Percentiles rank a stretch among this genome's conserved stretches.
phyloP scores from a whole-genome alignment of 2,888 invertebrate genomes.

The Stictocephala bisonia region DNA sequence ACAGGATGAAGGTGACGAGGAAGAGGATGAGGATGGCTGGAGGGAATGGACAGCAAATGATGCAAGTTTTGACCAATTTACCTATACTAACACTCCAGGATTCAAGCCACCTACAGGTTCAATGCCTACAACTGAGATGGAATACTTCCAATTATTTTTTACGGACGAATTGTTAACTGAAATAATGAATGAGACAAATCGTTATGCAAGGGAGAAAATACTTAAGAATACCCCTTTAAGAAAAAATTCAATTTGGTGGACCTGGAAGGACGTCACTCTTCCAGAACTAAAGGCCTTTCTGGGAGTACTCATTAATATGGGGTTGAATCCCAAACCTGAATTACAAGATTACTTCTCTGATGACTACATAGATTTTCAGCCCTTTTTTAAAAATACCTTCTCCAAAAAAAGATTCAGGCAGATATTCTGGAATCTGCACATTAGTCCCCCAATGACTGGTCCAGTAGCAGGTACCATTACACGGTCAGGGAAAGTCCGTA shows the following conservation, averaged over 20 bases:
- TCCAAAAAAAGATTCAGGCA: slow-evolving; percentile 2
- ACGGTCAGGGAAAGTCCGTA: slow-evolving; percentile 6
- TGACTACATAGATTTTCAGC: neutral
- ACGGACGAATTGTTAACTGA: neutral
- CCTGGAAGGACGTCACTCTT: neutral
- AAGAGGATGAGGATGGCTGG: too few species aligned
- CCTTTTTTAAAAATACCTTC: slow-evolving; percentile 28
- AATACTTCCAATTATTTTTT: slow-evolving; percentile 13
- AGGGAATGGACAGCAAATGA: too few species aligned
- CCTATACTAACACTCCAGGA: too few species aligned
- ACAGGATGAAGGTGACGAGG: too few species aligned
- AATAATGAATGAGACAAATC: neutral
- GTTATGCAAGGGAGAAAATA: neutral
- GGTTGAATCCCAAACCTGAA: slow-evolving; percentile 14
- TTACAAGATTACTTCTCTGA: slow-evolving; percentile 24
- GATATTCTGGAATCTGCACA: slow-evolving; percentile 19
- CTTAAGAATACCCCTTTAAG: neutral
- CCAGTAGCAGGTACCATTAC: neutral
- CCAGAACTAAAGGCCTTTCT: neutral
- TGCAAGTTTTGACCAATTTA: too few species aligned
- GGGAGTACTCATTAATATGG: slow-evolving; percentile 21
- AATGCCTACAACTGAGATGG: neutral
- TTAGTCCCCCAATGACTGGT: neutral
- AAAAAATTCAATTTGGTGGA: slow-evolving; percentile 23
- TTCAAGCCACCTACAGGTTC: neutral